phyloP scores from a whole-genome alignment of 2,797 vertebrate genomes.

The Poeciliopsis turneri region DNA sequence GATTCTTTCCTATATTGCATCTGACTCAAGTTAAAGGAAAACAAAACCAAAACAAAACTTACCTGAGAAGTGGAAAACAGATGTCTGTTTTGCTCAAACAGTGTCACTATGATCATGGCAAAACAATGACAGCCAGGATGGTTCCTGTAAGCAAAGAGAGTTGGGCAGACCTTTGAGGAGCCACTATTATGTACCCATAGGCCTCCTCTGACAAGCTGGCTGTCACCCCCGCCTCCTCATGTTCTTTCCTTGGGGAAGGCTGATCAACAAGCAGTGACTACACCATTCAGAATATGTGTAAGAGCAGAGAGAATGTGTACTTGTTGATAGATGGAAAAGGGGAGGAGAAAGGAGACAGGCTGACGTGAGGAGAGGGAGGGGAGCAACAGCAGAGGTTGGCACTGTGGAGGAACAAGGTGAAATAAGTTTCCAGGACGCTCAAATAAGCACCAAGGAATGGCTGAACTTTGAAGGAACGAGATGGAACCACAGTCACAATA shows the following conservation, averaged over 20 bases:
- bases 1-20: constrained; percentile 11
- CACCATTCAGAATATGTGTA: constrained; percentile 81
- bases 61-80: constrained; percentile 63
- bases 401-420: constrained; percentile 62
- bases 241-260: constrained; percentile 73
- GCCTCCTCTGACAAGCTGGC: constrained; percentile 76
- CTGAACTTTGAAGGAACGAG: constrained; percentile 22
- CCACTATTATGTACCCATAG: constrained; percentile 75
- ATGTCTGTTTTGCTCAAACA: constrained; percentile 54
- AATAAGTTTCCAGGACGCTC: constrained; percentile 50
- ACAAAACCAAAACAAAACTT: constrained; percentile 56
- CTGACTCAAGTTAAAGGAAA: constrained; percentile 3
- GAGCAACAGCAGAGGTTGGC: constrained; percentile 50
- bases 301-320: constrained; percentile 70
- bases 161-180: constrained; percentile 44
- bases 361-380: constrained; percentile 26
- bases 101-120: constrained; percentile 58
- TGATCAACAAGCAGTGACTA: constrained; percentile 78
- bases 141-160: constrained; percentile 41
- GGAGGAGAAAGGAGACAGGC: constrained; percentile 63
- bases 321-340: constrained; percentile 70
- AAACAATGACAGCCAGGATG: constrained; percentile 44
- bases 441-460: constrained; percentile 62
- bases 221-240: constrained; percentile 75
- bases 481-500: constrained; percentile 35